phyloP scores from a whole-genome alignment of 1,140 invertebrate genomes.

The Leptinotarsa undecemlineata region DNA sequence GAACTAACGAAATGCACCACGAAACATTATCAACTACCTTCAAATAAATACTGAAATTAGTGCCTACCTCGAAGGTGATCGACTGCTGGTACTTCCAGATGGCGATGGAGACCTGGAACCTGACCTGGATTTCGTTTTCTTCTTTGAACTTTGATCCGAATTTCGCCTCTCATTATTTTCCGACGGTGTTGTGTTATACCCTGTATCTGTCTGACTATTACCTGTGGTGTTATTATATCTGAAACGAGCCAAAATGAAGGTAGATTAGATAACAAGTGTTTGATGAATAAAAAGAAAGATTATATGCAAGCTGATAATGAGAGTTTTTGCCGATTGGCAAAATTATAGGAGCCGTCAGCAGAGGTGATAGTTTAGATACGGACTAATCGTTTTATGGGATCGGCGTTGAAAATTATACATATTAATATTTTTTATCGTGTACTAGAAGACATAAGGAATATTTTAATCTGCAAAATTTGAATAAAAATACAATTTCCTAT shows the following conservation, averaged over 20 bases:
- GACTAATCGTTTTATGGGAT: too few species aligned
- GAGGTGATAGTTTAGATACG: too few species aligned
- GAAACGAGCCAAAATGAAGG: constrained; percentile 14
- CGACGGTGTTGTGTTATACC: constrained; percentile 51
- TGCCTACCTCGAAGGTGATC: constrained; percentile 57
- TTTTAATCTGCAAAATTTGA: too few species aligned
- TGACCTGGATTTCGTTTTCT: constrained; percentile 60
- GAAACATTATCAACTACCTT: too few species aligned
- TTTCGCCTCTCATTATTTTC: constrained; percentile 49
- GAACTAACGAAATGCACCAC: too few species aligned
- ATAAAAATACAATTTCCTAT: too few species aligned
- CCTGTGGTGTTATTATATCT: constrained; percentile 39
- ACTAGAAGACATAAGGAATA: too few species aligned
- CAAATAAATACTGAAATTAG: background rate
- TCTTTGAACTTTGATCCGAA: constrained; percentile 48
- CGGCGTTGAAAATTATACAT: too few species aligned
- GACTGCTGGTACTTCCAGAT: constrained; percentile 56
- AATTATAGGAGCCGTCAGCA: background rate
- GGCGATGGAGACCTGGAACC: constrained; percentile 57
- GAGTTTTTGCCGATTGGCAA: background rate
- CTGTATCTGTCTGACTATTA: constrained; percentile 50
- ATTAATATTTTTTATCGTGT: too few species aligned
- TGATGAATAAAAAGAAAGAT: too few species aligned
- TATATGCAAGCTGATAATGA: too few species aligned
- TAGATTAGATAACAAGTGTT: too few species aligned